Percentiles rank a stretch among this genome's conserved stretches.
phyloP scores from a whole-genome alignment of 2,888 invertebrate species.

The Prosapia bicincta region DNA sequence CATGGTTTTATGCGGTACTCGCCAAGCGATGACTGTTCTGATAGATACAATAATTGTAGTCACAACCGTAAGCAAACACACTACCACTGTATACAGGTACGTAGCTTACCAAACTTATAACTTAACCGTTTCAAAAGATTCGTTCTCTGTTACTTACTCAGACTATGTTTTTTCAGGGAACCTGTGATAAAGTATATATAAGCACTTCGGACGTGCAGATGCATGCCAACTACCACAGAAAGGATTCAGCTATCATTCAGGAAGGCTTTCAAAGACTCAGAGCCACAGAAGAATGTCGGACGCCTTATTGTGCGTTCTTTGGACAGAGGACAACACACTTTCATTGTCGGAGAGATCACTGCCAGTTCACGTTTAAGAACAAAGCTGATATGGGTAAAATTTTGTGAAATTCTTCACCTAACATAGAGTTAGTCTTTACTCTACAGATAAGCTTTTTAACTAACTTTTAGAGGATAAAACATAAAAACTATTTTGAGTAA shows the following conservation, averaged over 20 bases:
- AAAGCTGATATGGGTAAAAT: slow-evolving; percentile 98
- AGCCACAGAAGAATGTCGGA: slow-evolving; percentile 93
- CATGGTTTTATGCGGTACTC: slow-evolving; percentile 95
- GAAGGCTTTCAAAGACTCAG: slow-evolving; percentile 96
- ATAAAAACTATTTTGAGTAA: too few species aligned
- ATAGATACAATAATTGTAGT: slow-evolving; percentile 73
- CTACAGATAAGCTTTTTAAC: too few species aligned
- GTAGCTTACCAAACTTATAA: too few species aligned
- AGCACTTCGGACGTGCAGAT: slow-evolving; percentile 99
- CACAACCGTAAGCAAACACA: slow-evolving; percentile 94
- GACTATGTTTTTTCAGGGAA: slow-evolving; percentile 45
- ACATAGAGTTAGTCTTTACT: too few species aligned
- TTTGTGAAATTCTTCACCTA: too few species aligned
- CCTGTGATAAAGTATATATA: slow-evolving; percentile 71
- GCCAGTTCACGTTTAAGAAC: slow-evolving; percentile 96
- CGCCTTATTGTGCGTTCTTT: slow-evolving; percentile 86
- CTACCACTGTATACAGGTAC: slow-evolving; percentile 92
- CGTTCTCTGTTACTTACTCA: slow-evolving; percentile 1
- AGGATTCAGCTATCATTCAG: slow-evolving; percentile 95
- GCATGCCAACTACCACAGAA: slow-evolving; percentile 98
- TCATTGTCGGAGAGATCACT: slow-evolving; percentile 88
- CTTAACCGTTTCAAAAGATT: not conserved
- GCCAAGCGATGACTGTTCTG: slow-evolving; percentile 91
- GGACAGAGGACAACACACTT: slow-evolving; percentile 97
- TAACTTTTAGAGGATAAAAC: too few species aligned